A percentile compares a stretch with the other conserved stretches of the same genome.
These are phyloP conservation scores for Sebastes hubbsi DNA, from an alignment of 2,797 vertebrate species.

Conservation along the genomic window DNA sequence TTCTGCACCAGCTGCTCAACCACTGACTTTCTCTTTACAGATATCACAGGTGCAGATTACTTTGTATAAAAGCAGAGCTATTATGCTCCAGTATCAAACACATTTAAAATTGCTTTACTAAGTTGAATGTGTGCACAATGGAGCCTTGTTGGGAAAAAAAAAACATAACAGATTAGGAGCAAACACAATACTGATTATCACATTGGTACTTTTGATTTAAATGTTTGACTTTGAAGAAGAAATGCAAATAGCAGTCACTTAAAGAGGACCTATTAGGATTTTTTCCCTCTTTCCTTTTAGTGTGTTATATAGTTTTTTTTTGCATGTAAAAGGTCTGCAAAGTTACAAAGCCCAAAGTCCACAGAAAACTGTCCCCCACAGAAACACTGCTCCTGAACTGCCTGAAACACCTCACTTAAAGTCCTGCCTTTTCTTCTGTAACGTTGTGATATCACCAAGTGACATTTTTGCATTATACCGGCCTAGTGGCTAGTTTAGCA, in stretches of 20 bases:
- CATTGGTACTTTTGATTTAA: background rate
- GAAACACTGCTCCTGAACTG: no score
- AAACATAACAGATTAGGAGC: background rate
- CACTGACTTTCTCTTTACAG: background rate
- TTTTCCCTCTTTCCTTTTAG: no score
- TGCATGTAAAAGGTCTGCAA: no score
- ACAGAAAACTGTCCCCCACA: no score
- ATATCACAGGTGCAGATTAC: background rate
- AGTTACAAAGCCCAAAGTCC: no score
- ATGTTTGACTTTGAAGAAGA: background rate
- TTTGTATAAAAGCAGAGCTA: background rate
- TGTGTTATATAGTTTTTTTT: no score
- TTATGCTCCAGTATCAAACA: background rate
- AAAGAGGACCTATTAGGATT: background rate
- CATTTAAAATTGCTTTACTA: background rate
- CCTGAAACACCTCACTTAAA: no score
- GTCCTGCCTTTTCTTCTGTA: no score
- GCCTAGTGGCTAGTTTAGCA: no score
- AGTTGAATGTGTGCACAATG: background rate
- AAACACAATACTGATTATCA: background rate
- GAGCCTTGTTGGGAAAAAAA: background rate
- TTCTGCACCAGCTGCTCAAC: background rate
- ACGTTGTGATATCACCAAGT: accelerated
- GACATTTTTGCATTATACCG: accelerated
- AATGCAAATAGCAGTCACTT: background rate